Evolutionary conservation across 2,888 invertebrate species (phyloP), one percentile per base, ranked within the genome.

Genomic region (Oligia latruncula): DNA sequence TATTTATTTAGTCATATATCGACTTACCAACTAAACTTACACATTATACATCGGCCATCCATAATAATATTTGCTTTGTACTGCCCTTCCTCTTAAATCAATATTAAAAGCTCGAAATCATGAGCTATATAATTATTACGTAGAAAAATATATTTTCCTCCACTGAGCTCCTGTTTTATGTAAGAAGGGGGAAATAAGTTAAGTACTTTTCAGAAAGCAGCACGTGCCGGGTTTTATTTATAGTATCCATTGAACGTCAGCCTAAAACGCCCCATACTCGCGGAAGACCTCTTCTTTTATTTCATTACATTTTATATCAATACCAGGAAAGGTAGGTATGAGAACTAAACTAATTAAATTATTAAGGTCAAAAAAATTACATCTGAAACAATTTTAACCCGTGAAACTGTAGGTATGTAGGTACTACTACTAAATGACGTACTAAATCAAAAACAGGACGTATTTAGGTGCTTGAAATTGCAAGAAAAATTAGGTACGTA

Each of bases 141-240:
- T 40, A 29, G 17, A 49, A 29, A 58, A 29, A 35, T 55, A 60
- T 55, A 20, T 52, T 60, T 76, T 81, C 58, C 81, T 67, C 13
- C n/a, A 17, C 35, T 3, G 20, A 60, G n/a, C 70, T n/a, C 65
- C 60, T 20, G 60, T 77, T 76, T 71, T 72, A 72, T 58, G 40
- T 70, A 77, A 71, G 15, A 78, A 15, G 35, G 62, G 60, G 67
- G 35, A 29, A 62, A 17, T 23, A 29, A 67, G 23, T 62, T 17
- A 20, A 35, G 60, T 60, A n/a, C 52, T 78, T 64, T 49, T 35
- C n/a, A 23, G 55, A 66, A 64, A 43, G 1, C 43, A 52, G 72
- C 83, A 78, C 83, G 78, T 82, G 81, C 67, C 83, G 15, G 8
- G 1, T 52, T 23, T 81, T 68, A 68, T 64, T 58, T 78, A 82